phyloP scores from a whole-genome alignment of 2,797 vertebrate genomes.

The Channa striata region DNA sequence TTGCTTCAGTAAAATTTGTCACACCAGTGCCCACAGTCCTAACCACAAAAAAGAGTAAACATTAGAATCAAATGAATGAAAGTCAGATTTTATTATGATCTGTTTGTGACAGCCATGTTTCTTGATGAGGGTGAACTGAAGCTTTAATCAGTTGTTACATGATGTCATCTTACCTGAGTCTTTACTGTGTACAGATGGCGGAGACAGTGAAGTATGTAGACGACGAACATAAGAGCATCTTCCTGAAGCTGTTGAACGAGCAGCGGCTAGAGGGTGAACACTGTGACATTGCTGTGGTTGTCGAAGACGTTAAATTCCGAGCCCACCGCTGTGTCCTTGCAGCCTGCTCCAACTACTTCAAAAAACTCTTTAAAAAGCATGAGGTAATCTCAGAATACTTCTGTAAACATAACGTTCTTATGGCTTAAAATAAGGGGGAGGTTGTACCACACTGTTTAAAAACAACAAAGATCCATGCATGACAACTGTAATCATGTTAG shows the following conservation, averaged over 20 bases:
- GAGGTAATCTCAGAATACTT: slow-evolving; percentile 77
- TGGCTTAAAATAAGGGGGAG: too few species aligned
- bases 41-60: too few species aligned
- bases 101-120: too few species aligned
- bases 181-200: slow-evolving; percentile 86
- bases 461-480: too few species aligned
- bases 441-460: too few species aligned
- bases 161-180: neutral
- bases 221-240: slow-evolving; percentile 96
- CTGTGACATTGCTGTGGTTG: slow-evolving; percentile 97
- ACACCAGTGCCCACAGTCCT: too few species aligned
- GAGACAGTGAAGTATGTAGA: slow-evolving; percentile 98
- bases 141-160: neutral
- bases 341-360: slow-evolving; percentile 98
- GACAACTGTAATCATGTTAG: too few species aligned
- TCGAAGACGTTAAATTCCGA: slow-evolving; percentile 97
- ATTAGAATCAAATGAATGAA: too few species aligned
- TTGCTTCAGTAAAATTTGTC: too few species aligned
- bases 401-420: too few species aligned
- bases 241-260: slow-evolving; percentile 96
- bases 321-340: slow-evolving; percentile 97
- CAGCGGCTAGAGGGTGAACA: slow-evolving; percentile 97
- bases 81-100: too few species aligned
- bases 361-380: slow-evolving; percentile 98
- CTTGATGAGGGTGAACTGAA: neutral